Conservation (phyloP, 2,113 vertebrate genomes). For the Albula glossodonta region DNA sequence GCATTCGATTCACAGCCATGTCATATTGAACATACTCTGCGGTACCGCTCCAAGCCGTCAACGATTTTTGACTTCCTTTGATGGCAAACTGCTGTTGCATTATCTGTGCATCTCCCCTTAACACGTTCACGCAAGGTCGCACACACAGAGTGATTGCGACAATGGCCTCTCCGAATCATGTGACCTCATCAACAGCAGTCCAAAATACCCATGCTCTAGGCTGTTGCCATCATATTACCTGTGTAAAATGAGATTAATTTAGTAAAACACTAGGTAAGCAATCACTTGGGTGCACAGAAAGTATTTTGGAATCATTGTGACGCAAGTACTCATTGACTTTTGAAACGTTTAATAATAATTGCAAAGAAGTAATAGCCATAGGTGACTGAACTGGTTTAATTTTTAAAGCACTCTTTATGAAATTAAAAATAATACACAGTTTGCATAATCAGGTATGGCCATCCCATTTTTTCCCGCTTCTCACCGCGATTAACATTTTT, state of each 20-base stretch:
- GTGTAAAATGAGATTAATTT: background rate
- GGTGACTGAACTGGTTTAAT: background rate
- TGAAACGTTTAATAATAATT: background rate
- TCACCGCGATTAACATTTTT: background rate
- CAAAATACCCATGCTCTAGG: background rate
- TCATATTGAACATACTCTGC: no score
- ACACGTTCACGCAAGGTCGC: no score
- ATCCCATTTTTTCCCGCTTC: background rate
- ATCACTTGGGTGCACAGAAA: background rate
- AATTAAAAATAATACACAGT: background rate
- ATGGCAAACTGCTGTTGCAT: no score
- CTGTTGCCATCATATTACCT: background rate
- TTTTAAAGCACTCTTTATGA: background rate
- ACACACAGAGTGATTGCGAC: no score
- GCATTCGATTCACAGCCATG: no score
- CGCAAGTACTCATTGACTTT: no score
- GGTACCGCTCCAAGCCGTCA: no score
- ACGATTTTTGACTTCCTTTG: no score
- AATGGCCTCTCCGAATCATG: background rate
- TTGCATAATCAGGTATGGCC: background rate
- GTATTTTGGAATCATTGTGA: no score
- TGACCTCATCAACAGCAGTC: background rate
- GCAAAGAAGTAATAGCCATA: background rate
- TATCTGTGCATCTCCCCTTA: no score
- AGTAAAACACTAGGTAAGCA: background rate